Conservation (phyloP, 1,140 invertebrate genomes). For the Cardiocondyla obscurior region DNA sequence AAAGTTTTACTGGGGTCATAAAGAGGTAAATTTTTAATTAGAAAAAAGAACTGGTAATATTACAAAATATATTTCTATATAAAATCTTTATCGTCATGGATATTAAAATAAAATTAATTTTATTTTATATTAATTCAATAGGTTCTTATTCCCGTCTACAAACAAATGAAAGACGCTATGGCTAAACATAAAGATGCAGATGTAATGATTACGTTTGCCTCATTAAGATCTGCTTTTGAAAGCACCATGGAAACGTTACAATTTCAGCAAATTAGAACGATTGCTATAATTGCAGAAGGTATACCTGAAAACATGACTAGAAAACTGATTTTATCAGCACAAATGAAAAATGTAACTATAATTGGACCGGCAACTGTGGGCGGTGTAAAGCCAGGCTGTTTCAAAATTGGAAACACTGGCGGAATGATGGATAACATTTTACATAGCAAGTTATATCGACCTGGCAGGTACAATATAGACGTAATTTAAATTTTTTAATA, state of each 20-base stretch:
- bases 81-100: not conserved
- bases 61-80: not conserved
- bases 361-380: conserved; percentile 96
- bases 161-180: conserved; percentile 98
- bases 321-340: conserved; percentile 95
- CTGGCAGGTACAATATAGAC: conserved; percentile 88
- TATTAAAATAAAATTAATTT: not conserved
- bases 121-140: conserved; percentile 45
- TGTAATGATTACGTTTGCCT: conserved; percentile 99
- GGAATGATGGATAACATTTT: conserved; percentile 99
- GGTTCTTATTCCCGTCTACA: conserved; percentile 91
- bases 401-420: conserved; percentile 99
- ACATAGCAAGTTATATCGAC: conserved; percentile 97
- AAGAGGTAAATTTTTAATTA: conserved; percentile 86
- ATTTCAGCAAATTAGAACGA: conserved; percentile 96
- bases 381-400: conserved; percentile 99
- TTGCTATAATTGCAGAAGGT: conserved; percentile 99
- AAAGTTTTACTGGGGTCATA: conserved; percentile 99
- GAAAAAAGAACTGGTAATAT: not conserved
- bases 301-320: conserved; percentile 99
- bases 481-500: conserved; percentile 21
- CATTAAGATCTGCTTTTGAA: conserved; percentile 98
- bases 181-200: conserved; percentile 97
- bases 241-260: conserved; percentile 97
- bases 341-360: conserved; percentile 87